phyloP scores from a whole-genome alignment of 2,888 invertebrate species.

The Volucella zonaria region DNA sequence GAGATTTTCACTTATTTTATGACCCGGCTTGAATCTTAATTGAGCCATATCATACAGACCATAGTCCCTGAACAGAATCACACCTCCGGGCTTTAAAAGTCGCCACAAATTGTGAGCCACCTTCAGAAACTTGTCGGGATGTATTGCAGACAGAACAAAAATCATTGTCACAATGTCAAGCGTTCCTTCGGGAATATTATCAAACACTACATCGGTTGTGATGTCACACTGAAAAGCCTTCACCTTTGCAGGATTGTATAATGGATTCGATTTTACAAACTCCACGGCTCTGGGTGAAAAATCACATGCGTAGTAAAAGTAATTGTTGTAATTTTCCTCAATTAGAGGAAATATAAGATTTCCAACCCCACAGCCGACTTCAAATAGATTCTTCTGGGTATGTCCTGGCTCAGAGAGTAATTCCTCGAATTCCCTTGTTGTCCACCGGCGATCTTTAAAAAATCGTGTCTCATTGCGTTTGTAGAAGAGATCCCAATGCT shows the following conservation, averaged over 20 bases:
- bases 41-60: slow-evolving; percentile 98
- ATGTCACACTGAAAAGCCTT: slow-evolving; percentile 93
- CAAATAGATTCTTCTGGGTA: slow-evolving; percentile 83
- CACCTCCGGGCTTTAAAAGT: slow-evolving; percentile 89
- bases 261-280: slow-evolving; percentile 88
- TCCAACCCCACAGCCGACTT: slow-evolving; percentile 98
- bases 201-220: slow-evolving; percentile 87
- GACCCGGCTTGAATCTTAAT: slow-evolving; percentile 94
- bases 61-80: slow-evolving; percentile 95
- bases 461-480: slow-evolving; percentile 96
- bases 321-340: slow-evolving; percentile 88
- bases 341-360: slow-evolving; percentile 97
- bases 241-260: slow-evolving; percentile 87
- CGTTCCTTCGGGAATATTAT: slow-evolving; percentile 83
- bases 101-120: slow-evolving; percentile 87
- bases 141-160: slow-evolving; percentile 97
- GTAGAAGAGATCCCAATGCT: slow-evolving; percentile 98
- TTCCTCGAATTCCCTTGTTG: slow-evolving; percentile 95
- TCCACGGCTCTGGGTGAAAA: slow-evolving; percentile 95
- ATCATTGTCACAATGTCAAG: slow-evolving; percentile 94
- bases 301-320: slow-evolving; percentile 94
- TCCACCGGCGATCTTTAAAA: slow-evolving; percentile 98
- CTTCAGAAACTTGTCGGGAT: slow-evolving; percentile 90
- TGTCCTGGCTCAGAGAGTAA: slow-evolving; percentile 84
- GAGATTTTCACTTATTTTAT: slow-evolving; percentile 95